Evolutionary conservation across 2,113 vertebrate species (phyloP), one percentile per base, ranked within the genome.

Genomic region (Chrysemys picta): DNA sequence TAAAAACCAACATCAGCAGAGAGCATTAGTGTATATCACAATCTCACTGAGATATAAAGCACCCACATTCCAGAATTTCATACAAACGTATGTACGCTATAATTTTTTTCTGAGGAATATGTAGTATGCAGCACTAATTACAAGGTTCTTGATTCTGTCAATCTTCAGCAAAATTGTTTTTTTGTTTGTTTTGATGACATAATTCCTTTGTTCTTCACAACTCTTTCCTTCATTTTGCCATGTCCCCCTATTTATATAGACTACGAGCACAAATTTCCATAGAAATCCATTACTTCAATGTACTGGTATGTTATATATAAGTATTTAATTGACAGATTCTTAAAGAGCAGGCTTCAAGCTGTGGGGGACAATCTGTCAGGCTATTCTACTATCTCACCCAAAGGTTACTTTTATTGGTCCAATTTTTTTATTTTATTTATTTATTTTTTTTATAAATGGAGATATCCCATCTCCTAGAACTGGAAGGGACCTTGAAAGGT

Each of bases 231-330:
- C 5, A 2, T 84, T 27, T 3, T 16, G 7, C 6, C 82, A n/a
- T 79, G 65, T 54, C 52, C 12, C 13, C 1, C 0, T 49, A 80
- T 80, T 80, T 35, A 29, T 35, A 12, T 47, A 52, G 1, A 5
- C 17, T 35, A 56, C 57, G 49, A 89, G 82, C 45, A 1, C 25
- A 93, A 89, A 54, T 84, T 3, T 6, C 21, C 22, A 45, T 29
- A 22, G 1, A 57, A 10, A 42, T 13, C 59, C 10, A 38, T 62
- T 62, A 12, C 3, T 78, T 19, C 25, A 35, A 24, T 42, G 4
- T 6, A 35, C 31, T 38, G 76, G 8, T 13, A 62, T 62, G 57
- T 62, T 62, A 62, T 31, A 62, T 5, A 59, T 0, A 9, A 17
- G 1, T 79, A 14, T 5, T 84, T 52, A 50, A 53, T n/a, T 49